Base-by-base conservation (phyloP, 2,797 vertebrate species). In the Melanotaenia trifasciata region DNA sequence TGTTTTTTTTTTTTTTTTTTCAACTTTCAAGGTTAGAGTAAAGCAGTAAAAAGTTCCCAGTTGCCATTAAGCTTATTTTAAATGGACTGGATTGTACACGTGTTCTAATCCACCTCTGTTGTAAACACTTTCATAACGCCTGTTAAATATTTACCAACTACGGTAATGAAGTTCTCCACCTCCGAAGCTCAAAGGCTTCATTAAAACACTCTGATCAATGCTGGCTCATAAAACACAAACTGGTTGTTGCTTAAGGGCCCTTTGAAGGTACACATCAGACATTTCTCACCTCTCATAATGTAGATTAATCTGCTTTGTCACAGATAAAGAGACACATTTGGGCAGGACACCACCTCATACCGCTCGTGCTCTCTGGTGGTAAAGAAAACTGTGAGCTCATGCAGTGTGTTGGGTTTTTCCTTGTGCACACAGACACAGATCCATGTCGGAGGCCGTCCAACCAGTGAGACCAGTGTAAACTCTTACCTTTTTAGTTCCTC, bases 381-480 rank as follows among this genome's bases (percentile, higher is more conserved):
- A 5, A 22, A 43, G 47, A 38, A 26, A 53, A 54, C 11, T 11
- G 50, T 5, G 18, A n/a, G 54, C 22, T 0, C 5, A 10, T 4
- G 53, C 30, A 0, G 13, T 60, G 69, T 73, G 22, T 67, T 73
- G 11, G 3, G 38, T 70, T 28, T 56, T 54, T 24, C 72, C 38
- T 56, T 35, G 13, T 1, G 20, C 43, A 38, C 38, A 13, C 64
- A 64, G 56, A 63, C 59, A 51, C 3, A 22, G 13, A 63, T 74
- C 28, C 50, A 5, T 0, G 30, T 33, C 63, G 58, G 62, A 78
- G 36, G 67, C 62, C 0, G 76, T 77, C 72, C 1, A 73, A 93
- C 93, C 80, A 45, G 92, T 91, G 64, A 1, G 36, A 88, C 89
- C 20, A 22, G 89, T 36, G 22, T 2, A 70, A 80, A 84, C 36